phyloP scores from a whole-genome alignment of 1,140 invertebrate genomes.

The Colletes gigas region DNA sequence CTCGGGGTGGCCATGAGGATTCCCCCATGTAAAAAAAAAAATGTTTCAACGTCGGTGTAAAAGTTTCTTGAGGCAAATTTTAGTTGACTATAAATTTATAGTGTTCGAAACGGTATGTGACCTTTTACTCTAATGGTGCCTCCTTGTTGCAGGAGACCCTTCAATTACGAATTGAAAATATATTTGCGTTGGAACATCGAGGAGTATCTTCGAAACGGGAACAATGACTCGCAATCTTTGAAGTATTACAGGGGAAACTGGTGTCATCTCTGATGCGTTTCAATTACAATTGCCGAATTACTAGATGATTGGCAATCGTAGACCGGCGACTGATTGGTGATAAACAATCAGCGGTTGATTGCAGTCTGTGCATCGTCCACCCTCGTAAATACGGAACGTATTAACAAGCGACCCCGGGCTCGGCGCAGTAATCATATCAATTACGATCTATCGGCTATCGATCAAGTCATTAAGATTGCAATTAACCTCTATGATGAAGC shows the following conservation, averaged over 20 bases:
- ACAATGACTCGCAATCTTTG: neutral
- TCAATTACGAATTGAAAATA: too few relatives aligned
- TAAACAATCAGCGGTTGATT: conserved; percentile 72
- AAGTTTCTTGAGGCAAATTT: too few relatives aligned
- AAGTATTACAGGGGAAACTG: neutral
- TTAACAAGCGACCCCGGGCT: conserved; percentile 54
- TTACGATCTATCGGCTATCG: conserved; percentile 60
- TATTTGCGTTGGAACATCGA: too few relatives aligned
- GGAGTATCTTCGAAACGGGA: neutral
- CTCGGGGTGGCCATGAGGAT: too few relatives aligned
- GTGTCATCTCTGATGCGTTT: conserved; percentile 37
- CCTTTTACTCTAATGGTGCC: too few relatives aligned
- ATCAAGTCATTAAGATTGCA: conserved; percentile 52
- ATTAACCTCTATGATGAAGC: conserved; percentile 35
- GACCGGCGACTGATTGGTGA: conserved; percentile 58
- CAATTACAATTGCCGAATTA: conserved; percentile 67
- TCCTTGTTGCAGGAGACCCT: too few relatives aligned
- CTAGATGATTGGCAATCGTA: conserved; percentile 69
- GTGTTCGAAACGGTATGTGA: too few relatives aligned
- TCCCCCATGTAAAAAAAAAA: too few relatives aligned
- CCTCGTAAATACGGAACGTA: conserved; percentile 63
- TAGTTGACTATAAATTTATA: too few relatives aligned
- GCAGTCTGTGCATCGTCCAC: conserved; percentile 52
- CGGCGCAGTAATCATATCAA: conserved; percentile 56
- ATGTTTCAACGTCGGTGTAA: too few relatives aligned